Base-by-base conservation (phyloP, 2,888 invertebrate species). In the Peribatodes rhomboidaria region DNA sequence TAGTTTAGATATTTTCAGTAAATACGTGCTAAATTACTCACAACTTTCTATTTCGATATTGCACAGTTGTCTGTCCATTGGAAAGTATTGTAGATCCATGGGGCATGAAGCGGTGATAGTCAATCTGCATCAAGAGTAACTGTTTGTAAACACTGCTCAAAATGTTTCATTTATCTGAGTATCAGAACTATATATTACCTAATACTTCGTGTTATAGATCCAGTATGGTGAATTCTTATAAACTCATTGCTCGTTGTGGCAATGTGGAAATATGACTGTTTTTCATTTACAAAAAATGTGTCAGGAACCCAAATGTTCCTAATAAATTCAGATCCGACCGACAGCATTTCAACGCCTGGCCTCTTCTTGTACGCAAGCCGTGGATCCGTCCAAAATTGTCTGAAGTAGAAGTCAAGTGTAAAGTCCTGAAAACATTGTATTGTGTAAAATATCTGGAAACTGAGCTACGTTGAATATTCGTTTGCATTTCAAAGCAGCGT, bases 181-280 rank as follows among this genome's bases (percentile, higher is more conserved):
- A 33, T 31, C 31, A 33, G 18, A 33, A n/a, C n/a, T 46, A 1
- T 27, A 2, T 49, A 14, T 20, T 93, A 98, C 98, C 98, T 96
- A 95, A 98, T 98, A 94, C 98, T 98, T 87, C 98, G 95, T 76
- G 98, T 98, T 86, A 98, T 98, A 91, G 98, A 97, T 87, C 98
- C 99, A 81, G 97, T 97, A 91, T 98, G 97, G 93, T 98, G 97
- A 89, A 99, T 98, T 79, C 99, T 96, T 90, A 99, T 97, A 94
- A 99, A 99, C 94, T 99, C 99, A 95, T 99, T 99, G 94, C 98
- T 98, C 83, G 99, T 99, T 81, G 99, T 99, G 78, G 99, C 99
- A 92, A 98, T 98, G 94, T 99, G 99, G 94, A 99, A 99, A 94
- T 99, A 99, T 79, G 99, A 98, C 94, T 99, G 98, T 94, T 99